Conservation (phyloP, 2,888 invertebrate genomes). For the Dioctria rufipes region DNA sequence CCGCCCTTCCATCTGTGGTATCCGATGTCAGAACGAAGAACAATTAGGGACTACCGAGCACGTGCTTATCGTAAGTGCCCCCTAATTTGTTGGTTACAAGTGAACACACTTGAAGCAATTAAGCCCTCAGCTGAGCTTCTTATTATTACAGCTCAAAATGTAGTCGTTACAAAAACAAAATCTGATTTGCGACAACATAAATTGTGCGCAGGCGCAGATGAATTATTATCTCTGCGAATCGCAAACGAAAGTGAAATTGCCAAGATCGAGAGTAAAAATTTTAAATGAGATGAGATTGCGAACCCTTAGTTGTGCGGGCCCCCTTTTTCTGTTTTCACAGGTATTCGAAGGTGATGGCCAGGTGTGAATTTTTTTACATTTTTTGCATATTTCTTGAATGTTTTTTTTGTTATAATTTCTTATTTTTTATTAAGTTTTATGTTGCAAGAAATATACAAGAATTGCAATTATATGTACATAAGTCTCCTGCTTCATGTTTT, state of each 20-base stretch:
- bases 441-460: background rate
- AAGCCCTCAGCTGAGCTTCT: constrained; percentile 20
- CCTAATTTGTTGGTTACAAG: constrained; percentile 39
- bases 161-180: constrained; percentile 27
- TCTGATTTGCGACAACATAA: constrained; percentile 31
- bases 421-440: background rate
- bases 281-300: background rate
- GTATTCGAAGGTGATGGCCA: background rate
- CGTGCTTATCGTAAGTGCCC: constrained; percentile 26
- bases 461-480: too few relatives aligned
- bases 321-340: background rate
- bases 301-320: background rate
- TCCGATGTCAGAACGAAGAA: constrained; percentile 2
- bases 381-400: background rate
- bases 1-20: background rate
- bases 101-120: constrained; percentile 33
- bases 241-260: constrained; percentile 39
- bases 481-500: background rate
- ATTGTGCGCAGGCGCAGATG: constrained; percentile 15
- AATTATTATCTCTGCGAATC: constrained; percentile 23
- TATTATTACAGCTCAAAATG: background rate
- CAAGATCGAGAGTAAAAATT: background rate
- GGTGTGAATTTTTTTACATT: constrained; percentile 26
- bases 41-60: constrained; percentile 35
- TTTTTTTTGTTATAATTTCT: too few relatives aligned